Conservation (phyloP, 92 coral and sea anemone species). For the Bergia sp. region DNA sequence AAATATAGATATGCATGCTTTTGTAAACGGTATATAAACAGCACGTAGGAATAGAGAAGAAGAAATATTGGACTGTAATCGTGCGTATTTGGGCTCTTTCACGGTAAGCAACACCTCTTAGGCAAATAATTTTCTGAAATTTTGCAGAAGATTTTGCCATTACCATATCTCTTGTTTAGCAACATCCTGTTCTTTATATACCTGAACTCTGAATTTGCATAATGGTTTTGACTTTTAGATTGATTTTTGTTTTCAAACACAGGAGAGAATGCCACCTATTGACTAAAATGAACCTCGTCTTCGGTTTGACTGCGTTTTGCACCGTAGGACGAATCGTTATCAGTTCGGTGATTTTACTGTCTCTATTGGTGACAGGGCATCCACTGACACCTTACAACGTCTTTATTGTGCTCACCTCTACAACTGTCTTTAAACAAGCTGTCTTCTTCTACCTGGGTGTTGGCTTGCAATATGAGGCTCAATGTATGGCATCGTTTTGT, state of each 20-base stretch:
- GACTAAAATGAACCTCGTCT: neutral
- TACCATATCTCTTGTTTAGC: no score
- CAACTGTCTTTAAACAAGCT: neutral
- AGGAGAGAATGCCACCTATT: neutral
- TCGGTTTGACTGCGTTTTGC: neutral
- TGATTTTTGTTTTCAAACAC: neutral
- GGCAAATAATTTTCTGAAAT: no score
- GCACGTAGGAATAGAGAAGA: no score
- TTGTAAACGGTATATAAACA: no score
- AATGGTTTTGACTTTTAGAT: no score
- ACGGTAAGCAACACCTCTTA: no score
- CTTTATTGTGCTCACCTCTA: neutral
- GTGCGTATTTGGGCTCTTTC: no score
- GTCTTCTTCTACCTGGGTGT: neutral
- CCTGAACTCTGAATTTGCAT: no score
- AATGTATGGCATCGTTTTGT: neutral
- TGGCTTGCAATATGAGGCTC: conserved; percentile 8
- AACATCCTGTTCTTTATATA: no score
- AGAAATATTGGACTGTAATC: no score
- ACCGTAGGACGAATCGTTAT: neutral
- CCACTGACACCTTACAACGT: neutral
- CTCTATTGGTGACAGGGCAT: neutral
- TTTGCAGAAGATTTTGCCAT: no score
- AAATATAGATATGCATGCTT: no score
- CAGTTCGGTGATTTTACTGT: neutral